A percentile compares a stretch with the other conserved stretches of the same genome.
Evolutionary conservation across 1,140 invertebrate genomes (phyloP).

Genomic region (Drosophila serrata): DNA sequence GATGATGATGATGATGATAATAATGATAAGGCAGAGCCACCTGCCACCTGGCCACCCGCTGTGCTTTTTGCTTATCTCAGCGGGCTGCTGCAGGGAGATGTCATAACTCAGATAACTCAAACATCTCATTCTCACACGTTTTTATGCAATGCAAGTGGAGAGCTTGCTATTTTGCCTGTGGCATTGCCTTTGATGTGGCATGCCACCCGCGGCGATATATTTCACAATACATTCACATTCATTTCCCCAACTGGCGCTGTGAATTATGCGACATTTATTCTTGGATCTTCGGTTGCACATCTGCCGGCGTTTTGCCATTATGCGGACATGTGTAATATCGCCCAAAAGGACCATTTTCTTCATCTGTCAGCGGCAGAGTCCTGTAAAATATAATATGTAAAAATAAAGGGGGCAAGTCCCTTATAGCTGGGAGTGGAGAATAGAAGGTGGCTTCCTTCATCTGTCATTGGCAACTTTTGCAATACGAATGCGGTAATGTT

Average conservation of each 20-base stretch:
- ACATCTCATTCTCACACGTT: slow-evolving; percentile 20
- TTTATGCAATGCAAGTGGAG: slow-evolving; percentile 55
- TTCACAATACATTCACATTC: slow-evolving; percentile 33
- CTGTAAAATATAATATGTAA: not conserved
- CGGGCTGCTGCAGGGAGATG: slow-evolving; percentile 12
- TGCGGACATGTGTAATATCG: slow-evolving; percentile 45
- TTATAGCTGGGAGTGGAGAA: not conserved
- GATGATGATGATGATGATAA: slow-evolving; percentile 3
- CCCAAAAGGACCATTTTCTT: not conserved
- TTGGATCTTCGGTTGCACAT: slow-evolving; percentile 47
- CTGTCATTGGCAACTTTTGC: slow-evolving; percentile 26
- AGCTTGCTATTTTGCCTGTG: not conserved
- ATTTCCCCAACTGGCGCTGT: slow-evolving; percentile 32
- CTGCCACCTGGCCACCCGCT: slow-evolving; percentile 12
- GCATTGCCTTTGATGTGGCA: slow-evolving; percentile 51
- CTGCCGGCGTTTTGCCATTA: slow-evolving; percentile 42
- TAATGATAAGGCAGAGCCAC: too few relatives aligned
- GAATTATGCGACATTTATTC: slow-evolving; percentile 63
- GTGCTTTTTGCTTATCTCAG: slow-evolving; percentile 23
- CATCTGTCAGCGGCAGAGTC: slow-evolving; percentile 30
- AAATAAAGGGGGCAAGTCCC: not conserved
- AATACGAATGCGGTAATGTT: slow-evolving; percentile 33
- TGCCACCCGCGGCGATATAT: slow-evolving; percentile 37
- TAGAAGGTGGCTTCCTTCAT: not conserved
- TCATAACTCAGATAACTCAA: slow-evolving; percentile 32